A percentile compares a stretch with the other conserved stretches of the same genome.
Evolutionary conservation across 2,797 vertebrate genomes (phyloP).

Genomic region (Acanthurus leucopareius): DNA sequence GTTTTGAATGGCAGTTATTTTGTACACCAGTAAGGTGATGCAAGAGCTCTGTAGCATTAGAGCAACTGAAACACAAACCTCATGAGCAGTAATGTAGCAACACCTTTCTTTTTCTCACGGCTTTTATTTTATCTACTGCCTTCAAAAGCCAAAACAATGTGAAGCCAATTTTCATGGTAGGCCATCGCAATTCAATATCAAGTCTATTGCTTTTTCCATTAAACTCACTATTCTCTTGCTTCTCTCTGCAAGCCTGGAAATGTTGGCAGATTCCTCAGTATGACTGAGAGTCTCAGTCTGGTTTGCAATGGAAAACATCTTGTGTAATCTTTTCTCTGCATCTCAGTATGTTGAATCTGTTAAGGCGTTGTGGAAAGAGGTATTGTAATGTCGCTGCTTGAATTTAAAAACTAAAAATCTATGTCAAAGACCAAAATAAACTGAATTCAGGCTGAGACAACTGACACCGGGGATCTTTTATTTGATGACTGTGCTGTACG

Average conservation of each 20-base stretch:
- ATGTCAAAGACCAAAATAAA: neutral
- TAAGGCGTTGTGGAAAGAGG: neutral
- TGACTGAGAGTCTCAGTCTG: neutral
- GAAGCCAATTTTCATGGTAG: neutral
- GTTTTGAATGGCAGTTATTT: constrained; percentile 17
- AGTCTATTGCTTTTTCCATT: neutral
- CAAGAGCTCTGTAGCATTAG: neutral
- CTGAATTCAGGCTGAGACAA: neutral
- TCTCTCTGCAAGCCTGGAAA: constrained; percentile 4
- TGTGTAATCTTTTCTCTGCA: neutral
- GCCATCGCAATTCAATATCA: neutral
- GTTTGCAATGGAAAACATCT: neutral
- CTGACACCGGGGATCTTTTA: neutral
- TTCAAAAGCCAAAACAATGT: neutral
- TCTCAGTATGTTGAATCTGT: neutral
- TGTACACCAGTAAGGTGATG: neutral
- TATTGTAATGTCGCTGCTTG: neutral
- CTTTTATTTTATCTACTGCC: neutral
- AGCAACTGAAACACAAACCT: neutral
- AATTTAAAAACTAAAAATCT: neutral
- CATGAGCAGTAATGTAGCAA: neutral
- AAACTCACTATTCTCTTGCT: neutral
- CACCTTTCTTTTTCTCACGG: neutral
- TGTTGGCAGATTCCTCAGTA: neutral
- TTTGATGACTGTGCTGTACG: neutral